Evolutionary conservation across 2,888 invertebrate genomes (phyloP).

Genomic region (Lycophotia porphyrea): DNA sequence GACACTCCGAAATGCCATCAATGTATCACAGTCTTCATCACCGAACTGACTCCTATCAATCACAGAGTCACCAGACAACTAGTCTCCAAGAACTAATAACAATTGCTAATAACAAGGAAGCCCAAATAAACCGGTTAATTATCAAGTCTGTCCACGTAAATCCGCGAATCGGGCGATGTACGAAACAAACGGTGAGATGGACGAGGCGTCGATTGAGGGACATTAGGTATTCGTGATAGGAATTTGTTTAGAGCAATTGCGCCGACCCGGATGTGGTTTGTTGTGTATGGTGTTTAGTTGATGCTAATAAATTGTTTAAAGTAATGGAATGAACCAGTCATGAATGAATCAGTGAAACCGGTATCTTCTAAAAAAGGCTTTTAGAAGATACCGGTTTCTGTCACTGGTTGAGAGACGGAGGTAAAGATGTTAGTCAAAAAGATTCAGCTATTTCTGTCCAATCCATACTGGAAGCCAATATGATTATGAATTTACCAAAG

Average conservation of each 20-base stretch:
- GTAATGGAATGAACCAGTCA: too few species aligned
- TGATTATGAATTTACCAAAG: neutral
- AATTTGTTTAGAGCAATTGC: slow-evolving; percentile 76
- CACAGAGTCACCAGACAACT: slow-evolving; percentile 73
- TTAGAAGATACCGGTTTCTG: neutral
- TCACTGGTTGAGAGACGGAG: neutral
- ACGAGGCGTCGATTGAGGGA: slow-evolving; percentile 85
- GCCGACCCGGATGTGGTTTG: slow-evolving; percentile 78
- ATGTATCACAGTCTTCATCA: slow-evolving; percentile 34
- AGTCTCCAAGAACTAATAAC: slow-evolving; percentile 84
- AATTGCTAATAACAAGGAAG: slow-evolving; percentile 78
- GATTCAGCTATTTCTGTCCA: too few species aligned
- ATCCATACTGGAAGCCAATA: too few species aligned
- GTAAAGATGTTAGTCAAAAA: neutral
- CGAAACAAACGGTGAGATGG: slow-evolving; percentile 79
- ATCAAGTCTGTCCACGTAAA: slow-evolving; percentile 74
- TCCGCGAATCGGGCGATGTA: slow-evolving; percentile 78
- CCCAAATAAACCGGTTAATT: slow-evolving; percentile 69
- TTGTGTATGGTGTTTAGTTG: slow-evolving; percentile 38
- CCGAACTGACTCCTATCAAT: slow-evolving; percentile 64
- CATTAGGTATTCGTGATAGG: slow-evolving; percentile 79
- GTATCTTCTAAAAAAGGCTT: too few species aligned
- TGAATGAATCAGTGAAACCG: too few species aligned
- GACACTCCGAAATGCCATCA: slow-evolving; percentile 24
- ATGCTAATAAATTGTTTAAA: slow-evolving; percentile 30